These are phyloP conservation scores for Pecten maximus DNA, from an alignment of 2,888 invertebrate species.

Conservation along the genomic window DNA sequence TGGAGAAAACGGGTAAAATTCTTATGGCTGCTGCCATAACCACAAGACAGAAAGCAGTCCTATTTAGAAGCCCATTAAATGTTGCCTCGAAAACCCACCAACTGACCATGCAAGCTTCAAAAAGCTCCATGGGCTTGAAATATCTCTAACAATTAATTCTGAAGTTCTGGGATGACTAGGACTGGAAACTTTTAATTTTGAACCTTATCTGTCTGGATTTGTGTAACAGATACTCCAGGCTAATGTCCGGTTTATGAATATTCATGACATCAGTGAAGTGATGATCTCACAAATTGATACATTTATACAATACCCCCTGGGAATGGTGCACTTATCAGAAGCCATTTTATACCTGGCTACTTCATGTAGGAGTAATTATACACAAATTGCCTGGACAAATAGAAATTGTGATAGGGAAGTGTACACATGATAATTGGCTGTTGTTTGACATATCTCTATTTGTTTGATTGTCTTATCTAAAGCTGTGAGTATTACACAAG, in stretches of 20 bases:
- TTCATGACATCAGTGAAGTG: neutral
- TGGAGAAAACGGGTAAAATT: too few species aligned
- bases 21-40: too few species aligned
- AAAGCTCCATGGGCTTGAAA: neutral
- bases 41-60: too few species aligned
- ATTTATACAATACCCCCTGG: neutral
- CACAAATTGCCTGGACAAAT: neutral
- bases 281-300: neutral
- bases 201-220: neutral
- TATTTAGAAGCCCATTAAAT: too few species aligned
- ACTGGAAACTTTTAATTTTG: neutral
- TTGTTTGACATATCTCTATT: neutral
- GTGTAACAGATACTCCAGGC: neutral
- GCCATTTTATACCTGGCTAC: neutral
- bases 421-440: neutral
- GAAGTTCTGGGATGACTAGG: neutral
- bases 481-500: conserved; percentile 33
- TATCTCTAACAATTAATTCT: neutral
- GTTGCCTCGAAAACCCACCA: too few species aligned
- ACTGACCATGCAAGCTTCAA: neutral
- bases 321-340: neutral
- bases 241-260: neutral
- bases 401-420: neutral
- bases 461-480: conserved; percentile 13
- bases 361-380: neutral